Evolutionary conservation across 2,888 invertebrate genomes (phyloP).

Genomic region (Micoletzkya japonica): DNA sequence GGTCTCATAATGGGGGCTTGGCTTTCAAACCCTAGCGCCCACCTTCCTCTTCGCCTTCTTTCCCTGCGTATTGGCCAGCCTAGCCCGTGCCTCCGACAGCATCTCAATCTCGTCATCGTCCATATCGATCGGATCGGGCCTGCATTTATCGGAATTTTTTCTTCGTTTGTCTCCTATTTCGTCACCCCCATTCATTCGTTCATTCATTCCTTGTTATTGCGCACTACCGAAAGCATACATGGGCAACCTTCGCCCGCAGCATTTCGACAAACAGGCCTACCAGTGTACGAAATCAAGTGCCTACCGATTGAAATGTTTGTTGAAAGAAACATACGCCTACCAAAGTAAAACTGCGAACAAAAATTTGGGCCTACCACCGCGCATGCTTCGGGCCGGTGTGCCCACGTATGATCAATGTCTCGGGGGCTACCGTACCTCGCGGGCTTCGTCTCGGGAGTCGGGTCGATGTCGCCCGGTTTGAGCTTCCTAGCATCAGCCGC

Average conservation of each 20-base stretch:
- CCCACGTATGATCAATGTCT: no score
- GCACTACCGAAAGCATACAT: background rate
- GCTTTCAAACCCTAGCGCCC: no score
- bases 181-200: no score
- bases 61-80: constrained; percentile 97
- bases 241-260: background rate
- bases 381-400: no score
- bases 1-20: no score
- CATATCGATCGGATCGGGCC: constrained; percentile 99
- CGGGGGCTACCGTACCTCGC: constrained; percentile 68
- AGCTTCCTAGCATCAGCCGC: constrained; percentile 90
- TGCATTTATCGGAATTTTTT: no score
- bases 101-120: constrained; percentile 99
- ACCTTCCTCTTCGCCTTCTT: constrained; percentile 71
- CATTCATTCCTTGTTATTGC: no score
- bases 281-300: no score
- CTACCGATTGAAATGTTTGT: background rate
- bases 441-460: constrained; percentile 98
- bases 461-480: constrained; percentile 98
- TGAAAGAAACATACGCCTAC: background rate
- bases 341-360: background rate
- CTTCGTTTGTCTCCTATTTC: no score
- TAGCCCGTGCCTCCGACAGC: constrained; percentile 96
- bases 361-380: background rate
- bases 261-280: no score